phyloP scores from a whole-genome alignment of 1,140 invertebrate species.

The Macrotrachela quadricornifera region DNA sequence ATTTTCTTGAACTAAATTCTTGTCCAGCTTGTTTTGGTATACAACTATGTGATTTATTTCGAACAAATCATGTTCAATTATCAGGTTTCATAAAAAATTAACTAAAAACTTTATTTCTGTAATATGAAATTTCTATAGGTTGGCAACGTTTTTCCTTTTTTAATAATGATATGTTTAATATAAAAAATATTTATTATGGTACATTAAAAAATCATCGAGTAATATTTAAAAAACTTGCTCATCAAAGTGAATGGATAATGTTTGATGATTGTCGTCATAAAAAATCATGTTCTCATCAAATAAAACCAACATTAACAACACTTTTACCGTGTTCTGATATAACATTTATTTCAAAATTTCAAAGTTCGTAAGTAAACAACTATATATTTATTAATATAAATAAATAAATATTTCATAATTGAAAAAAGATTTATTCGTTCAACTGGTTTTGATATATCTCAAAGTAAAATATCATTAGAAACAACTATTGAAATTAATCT shows the following conservation, averaged over 20 bases:
- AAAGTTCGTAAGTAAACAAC: background rate
- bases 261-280: background rate
- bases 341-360: background rate
- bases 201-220: background rate
- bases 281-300: background rate
- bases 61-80: background rate
- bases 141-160: background rate
- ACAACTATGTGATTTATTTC: background rate
- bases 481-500: background rate
- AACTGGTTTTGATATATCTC: background rate
- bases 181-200: conserved; percentile 8
- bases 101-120: background rate
- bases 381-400: background rate
- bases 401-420: background rate
- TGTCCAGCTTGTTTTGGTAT: conserved; percentile 7
- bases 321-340: background rate
- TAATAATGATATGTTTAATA: background rate
- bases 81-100: background rate
- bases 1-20: conserved; percentile 1
- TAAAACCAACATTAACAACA: background rate
- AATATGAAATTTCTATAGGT: no score
- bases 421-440: background rate
- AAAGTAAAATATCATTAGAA: background rate
- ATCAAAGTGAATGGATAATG: background rate
- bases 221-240: conserved; percentile 5